Evolutionary conservation across 1,140 invertebrate species (phyloP).

Genomic region (Dolichoris vasculosae): DNA sequence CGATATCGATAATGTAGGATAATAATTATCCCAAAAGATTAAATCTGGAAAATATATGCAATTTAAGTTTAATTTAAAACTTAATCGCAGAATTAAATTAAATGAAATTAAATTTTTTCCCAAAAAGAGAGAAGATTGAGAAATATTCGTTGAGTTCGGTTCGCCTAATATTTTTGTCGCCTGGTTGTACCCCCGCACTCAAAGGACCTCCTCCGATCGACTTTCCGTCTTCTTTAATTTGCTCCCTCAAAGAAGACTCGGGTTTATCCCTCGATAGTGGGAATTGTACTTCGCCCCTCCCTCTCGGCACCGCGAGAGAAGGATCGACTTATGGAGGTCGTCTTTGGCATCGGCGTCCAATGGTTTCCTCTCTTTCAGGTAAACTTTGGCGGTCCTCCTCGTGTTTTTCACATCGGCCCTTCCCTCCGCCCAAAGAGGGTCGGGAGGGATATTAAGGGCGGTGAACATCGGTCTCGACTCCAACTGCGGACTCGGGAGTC

Average conservation of each 20-base stretch:
- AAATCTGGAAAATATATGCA: too few relatives aligned
- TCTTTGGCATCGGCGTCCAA: not conserved
- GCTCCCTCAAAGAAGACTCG: too few relatives aligned
- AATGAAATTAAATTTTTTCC: not conserved
- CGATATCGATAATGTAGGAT: too few relatives aligned
- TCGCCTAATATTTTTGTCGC: not conserved
- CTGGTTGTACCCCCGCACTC: not conserved
- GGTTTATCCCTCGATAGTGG: not conserved
- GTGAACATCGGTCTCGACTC: not conserved
- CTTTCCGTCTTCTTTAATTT: not conserved
- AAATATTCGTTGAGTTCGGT: not conserved
- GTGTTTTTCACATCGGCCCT: not conserved
- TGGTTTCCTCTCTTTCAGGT: not conserved
- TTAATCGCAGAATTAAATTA: too few relatives aligned
- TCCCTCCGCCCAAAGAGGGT: not conserved
- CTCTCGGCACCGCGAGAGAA: not conserved
- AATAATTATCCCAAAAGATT: too few relatives aligned
- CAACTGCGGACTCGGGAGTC: not conserved
- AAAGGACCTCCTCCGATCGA: not conserved
- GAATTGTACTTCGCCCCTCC: not conserved
- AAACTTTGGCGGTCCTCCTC: not conserved
- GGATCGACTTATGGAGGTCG: not conserved
- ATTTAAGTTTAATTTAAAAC: too few relatives aligned
- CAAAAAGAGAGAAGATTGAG: not conserved
- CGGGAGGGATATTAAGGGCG: not conserved